Evolutionary conservation across 1,140 invertebrate genomes (phyloP).

Genomic region (Drosophila rhopaloa): DNA sequence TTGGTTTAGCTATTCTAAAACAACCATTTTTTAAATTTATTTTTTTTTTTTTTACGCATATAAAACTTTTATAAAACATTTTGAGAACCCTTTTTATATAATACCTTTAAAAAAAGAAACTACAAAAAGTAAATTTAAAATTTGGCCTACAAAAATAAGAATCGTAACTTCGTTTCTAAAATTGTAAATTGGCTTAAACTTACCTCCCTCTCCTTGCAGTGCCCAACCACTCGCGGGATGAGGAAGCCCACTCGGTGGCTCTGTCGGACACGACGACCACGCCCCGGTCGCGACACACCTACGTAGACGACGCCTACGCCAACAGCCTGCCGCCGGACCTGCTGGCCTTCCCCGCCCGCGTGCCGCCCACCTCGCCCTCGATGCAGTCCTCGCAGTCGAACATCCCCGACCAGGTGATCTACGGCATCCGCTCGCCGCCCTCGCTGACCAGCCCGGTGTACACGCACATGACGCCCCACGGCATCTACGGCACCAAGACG

Average conservation of each 20-base stretch:
- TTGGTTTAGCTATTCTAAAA: no score
- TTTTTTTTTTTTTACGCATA: no score
- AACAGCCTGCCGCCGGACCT: conserved; percentile 89
- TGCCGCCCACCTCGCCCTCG: conserved; percentile 87
- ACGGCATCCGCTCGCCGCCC: conserved; percentile 78
- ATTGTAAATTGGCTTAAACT: no score
- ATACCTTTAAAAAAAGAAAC: no score
- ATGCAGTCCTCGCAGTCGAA: conserved; percentile 91
- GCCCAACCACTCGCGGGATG: conserved; percentile 86
- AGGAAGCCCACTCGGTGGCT: conserved; percentile 88
- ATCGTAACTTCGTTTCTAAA: no score
- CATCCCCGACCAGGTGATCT: conserved; percentile 87
- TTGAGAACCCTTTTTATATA: no score
- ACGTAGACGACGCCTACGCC: conserved; percentile 79
- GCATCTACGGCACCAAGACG: conserved; percentile 80
- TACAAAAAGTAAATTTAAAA: no score
- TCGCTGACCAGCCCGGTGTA: conserved; percentile 82
- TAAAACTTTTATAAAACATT: no score
- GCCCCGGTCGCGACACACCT: conserved; percentile 76
- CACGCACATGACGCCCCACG: conserved; percentile 80
- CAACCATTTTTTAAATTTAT: no score
- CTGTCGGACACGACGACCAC: conserved; percentile 84
- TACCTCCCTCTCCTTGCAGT: conserved; percentile 44
- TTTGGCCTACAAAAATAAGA: no score
- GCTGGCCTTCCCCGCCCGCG: conserved; percentile 90